Conservation (phyloP, 37 sponge, comb jelly and placozoan species). For the Eunapius fragilis region DNA sequence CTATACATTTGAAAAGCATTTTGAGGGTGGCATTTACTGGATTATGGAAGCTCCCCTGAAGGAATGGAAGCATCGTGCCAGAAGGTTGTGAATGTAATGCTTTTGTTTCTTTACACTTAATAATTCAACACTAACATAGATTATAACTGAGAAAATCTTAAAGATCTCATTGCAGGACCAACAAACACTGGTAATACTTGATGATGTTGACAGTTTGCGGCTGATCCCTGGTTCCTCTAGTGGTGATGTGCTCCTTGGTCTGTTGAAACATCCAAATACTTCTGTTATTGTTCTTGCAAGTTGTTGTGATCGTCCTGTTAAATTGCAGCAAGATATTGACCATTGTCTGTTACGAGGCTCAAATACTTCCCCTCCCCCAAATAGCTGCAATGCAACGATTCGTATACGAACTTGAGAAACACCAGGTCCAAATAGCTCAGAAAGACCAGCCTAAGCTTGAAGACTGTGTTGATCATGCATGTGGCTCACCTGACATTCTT, state of each 20-base stretch:
- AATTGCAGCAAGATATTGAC: conserved; percentile 23
- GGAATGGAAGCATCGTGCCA: neutral
- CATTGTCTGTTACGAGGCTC: conserved; percentile 20
- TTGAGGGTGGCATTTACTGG: conserved; percentile 60
- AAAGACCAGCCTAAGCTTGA: conserved; percentile 28
- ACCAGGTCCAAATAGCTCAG: conserved; percentile 17
- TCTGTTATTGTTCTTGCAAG: conserved; percentile 16
- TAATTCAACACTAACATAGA: no score
- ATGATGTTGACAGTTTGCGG: neutral
- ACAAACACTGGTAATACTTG: neutral
- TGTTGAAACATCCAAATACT: neutral
- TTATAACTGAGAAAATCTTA: neutral
- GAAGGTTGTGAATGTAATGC: neutral
- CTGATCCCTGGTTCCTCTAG: neutral
- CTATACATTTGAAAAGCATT: conserved; percentile 9
- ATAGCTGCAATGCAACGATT: conserved; percentile 44
- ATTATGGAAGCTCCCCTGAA: conserved; percentile 2
- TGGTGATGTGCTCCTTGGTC: neutral
- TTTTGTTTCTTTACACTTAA: neutral
- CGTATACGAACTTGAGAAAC: conserved; percentile 19
- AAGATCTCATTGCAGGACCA: neutral
- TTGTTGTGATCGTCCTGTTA: conserved; percentile 1
- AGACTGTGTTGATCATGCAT: conserved; percentile 28
- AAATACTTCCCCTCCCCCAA: conserved; percentile 29
- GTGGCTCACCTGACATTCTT: conserved; percentile 31